A percentile compares a stretch with the other conserved stretches of the same genome.
Conservation (phyloP, 2,113 vertebrate genomes). For the Etheostoma cragini region DNA sequence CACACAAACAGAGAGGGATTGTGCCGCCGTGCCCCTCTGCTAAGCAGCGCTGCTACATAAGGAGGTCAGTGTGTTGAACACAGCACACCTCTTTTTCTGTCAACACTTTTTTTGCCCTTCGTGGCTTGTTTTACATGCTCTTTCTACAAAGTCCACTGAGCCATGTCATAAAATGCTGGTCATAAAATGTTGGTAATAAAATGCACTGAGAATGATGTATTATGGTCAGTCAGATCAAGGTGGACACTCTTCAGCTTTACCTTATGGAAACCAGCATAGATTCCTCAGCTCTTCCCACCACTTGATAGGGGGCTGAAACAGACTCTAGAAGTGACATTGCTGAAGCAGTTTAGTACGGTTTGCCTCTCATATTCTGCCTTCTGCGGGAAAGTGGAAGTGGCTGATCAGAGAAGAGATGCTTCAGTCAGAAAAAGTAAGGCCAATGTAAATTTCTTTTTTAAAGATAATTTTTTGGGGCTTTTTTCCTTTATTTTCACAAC, state of each 20-base stretch:
- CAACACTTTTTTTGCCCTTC: neutral
- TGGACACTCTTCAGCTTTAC: neutral
- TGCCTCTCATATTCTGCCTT: neutral
- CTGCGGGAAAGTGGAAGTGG: neutral
- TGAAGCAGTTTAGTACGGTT: neutral
- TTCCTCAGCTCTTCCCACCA: neutral
- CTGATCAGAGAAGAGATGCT: neutral
- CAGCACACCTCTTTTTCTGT: constrained; percentile 37
- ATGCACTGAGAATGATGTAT: too few species aligned
- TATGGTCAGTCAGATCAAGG: neutral
- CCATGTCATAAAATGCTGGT: too few species aligned
- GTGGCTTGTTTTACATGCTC: neutral
- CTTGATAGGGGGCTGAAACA: neutral
- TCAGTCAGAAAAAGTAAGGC: neutral
- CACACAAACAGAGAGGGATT: constrained; percentile 51
- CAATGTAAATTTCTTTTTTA: too few species aligned
- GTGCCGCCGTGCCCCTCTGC: constrained; percentile 37
- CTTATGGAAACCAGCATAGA: neutral
- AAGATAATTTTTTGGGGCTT: too few species aligned
- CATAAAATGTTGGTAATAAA: too few species aligned
- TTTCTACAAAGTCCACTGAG: neutral
- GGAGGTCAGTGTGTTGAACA: constrained; percentile 63
- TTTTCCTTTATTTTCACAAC: too few species aligned
- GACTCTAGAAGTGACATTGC: neutral
- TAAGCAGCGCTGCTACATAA: constrained; percentile 49